Evolutionary conservation across 2,888 invertebrate species (phyloP), one percentile per base, ranked within the genome.

Genomic region (Byasa hedistus): DNA sequence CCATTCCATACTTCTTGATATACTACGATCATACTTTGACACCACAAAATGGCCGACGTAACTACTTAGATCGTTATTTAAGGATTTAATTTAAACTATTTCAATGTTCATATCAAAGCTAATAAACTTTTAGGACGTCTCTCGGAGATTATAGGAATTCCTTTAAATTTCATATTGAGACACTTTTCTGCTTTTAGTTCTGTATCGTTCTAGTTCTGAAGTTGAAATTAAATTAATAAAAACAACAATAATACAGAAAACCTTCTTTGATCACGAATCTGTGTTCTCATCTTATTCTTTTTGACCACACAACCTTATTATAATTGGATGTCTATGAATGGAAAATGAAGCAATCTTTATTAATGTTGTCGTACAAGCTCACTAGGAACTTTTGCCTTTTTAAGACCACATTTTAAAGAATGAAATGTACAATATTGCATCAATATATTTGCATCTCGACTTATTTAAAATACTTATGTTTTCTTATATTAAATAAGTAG

Each of bases 381-480:
- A 15, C 39, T 15, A 5, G 19, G 48, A n/a, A 66, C 17, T 44
- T 23, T 22, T 23, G 23, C 48, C 61, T 36, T 62, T 62, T 66
- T 62, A 58, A 32, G 61, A 32, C 4, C 24, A 48, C 21, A 57
- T 24, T 54, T 58, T 58, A 64, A 64, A 62, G 39, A 62, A 54
- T 19, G 48, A 48, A 48, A 48, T 48, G n/a, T n/a, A 39, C 8
- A 7, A 2, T 5, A 48, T 48, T 48, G 19, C 19, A 19, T n/a
- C 19, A 48, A 48, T 5, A n/a, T 48, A n/a, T 2, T 15, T 15
- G 39, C 10, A 39, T 48, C n/a, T 48, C 7, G 19, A 5, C n/a
- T n/a, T 19, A n/a, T 0, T 4, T 48, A 48, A 48, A 48, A n/a
- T 3, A 48, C 19, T 27, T 27, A 8, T 39, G 2, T 39, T 39